Conservation (phyloP, 35 echinoderm and acorn worm species). For the Stichopus chloronotus region DNA sequence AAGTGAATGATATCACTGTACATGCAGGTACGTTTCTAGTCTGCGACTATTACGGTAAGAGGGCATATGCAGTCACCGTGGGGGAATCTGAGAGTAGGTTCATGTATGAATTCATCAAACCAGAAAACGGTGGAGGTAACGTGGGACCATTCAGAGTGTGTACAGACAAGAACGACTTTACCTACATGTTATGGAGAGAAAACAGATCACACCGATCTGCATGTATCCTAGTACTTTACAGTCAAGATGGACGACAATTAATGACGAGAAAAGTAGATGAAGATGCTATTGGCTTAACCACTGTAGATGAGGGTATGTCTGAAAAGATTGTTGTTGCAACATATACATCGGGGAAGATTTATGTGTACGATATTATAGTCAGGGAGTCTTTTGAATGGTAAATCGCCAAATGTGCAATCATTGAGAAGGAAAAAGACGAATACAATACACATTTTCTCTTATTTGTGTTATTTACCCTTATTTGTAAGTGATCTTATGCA, state of each 20-base stretch:
- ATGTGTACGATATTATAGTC: neutral
- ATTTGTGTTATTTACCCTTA: too few species aligned
- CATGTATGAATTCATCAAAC: conserved; percentile 30
- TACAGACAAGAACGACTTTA: neutral
- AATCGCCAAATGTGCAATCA: too few species aligned
- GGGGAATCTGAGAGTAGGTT: neutral
- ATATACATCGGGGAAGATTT: neutral
- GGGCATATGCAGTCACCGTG: neutral
- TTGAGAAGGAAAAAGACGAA: too few species aligned
- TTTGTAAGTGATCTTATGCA: too few species aligned
- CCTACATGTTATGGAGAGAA: conserved; percentile 3
- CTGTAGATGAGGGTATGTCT: too few species aligned
- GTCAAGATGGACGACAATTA: neutral
- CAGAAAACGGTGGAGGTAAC: neutral
- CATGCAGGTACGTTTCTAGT: neutral
- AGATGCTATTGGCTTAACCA: too few species aligned
- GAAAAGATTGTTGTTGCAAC: too few species aligned
- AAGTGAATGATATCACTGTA: neutral
- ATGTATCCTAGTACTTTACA: neutral
- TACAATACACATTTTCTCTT: too few species aligned
- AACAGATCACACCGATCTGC: neutral
- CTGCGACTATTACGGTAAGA: neutral
- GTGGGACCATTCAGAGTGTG: neutral
- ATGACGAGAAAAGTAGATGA: too few species aligned
- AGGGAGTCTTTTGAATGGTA: too few species aligned